A percentile compares a stretch with the other conserved stretches of the same genome.
Conservation (phyloP, 1,140 invertebrate genomes). For the Drosophila santomea region DNA sequence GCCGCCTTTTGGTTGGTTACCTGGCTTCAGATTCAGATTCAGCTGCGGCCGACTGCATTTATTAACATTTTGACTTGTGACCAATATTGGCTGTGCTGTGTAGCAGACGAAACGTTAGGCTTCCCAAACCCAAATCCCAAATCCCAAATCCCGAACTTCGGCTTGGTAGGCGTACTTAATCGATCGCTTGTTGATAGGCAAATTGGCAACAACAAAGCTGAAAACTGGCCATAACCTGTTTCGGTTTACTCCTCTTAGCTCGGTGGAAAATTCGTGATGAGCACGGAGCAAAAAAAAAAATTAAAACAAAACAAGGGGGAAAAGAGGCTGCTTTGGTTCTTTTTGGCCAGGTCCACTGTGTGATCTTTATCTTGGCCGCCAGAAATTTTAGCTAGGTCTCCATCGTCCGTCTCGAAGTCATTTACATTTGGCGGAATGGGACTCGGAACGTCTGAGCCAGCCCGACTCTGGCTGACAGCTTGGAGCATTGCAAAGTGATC, state of each 20-base stretch:
- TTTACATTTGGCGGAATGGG: constrained; percentile 73
- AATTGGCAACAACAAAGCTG: constrained; percentile 77
- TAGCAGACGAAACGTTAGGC: constrained; percentile 27
- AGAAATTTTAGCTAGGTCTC: constrained; percentile 76
- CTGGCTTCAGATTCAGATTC: constrained; percentile 7
- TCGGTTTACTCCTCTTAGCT: constrained; percentile 31
- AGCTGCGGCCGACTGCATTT: constrained; percentile 64
- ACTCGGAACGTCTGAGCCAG: constrained; percentile 42
- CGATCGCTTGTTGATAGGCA: constrained; percentile 85
- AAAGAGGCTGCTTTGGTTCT: constrained; percentile 73
- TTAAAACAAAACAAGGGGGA: constrained; percentile 18
- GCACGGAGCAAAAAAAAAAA: constrained; percentile 32
- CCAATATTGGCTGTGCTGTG: constrained; percentile 58
- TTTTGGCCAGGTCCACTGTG: constrained; percentile 65
- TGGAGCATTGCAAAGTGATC: constrained; percentile 84
- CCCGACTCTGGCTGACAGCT: constrained; percentile 64
- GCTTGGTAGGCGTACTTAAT: constrained; percentile 82
- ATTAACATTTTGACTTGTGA: constrained; percentile 84
- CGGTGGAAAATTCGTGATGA: constrained; percentile 76
- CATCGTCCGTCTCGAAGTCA: constrained; percentile 66
- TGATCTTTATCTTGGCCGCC: constrained; percentile 73
- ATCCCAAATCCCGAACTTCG: constrained; percentile 24
- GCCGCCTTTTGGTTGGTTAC: constrained; percentile 32
- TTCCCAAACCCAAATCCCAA: constrained; percentile 3
- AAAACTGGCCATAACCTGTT: constrained; percentile 68